Conservation (phyloP, 2,888 invertebrate genomes). For the Stenotaenia linearis region DNA sequence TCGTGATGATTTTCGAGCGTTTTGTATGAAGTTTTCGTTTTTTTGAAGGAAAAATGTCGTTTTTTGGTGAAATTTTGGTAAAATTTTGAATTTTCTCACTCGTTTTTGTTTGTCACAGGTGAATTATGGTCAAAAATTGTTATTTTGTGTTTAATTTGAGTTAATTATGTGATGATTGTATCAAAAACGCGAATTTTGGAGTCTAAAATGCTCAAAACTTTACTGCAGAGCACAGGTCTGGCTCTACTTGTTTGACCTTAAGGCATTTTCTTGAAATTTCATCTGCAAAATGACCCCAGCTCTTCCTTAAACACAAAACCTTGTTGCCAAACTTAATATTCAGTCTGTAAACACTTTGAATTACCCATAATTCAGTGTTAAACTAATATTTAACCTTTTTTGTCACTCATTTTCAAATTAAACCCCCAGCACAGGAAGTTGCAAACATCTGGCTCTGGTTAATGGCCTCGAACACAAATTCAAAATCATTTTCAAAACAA, state of each 20-base stretch:
- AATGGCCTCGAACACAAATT: not conserved
- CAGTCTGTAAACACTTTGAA: not conserved
- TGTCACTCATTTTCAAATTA: not conserved
- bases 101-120: too few species aligned
- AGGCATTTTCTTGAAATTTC: not conserved
- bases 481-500: not conserved
- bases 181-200: too few species aligned
- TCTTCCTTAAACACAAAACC: not conserved
- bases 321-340: too few species aligned
- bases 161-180: too few species aligned
- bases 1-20: not conserved
- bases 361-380: too few species aligned
- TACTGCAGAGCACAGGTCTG: not conserved
- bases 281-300: not conserved
- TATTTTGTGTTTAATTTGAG: too few species aligned
- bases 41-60: too few species aligned
- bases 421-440: not conserved
- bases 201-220: not conserved
- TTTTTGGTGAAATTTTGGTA: too few species aligned
- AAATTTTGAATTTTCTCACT: too few species aligned
- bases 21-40: too few species aligned
- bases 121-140: too few species aligned
- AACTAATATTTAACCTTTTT: too few species aligned
- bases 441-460: not conserved
- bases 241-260: not conserved